A percentile compares a stretch with the other conserved stretches of the same genome.
Conservation (phyloP, 2,888 invertebrate species). For the Drosophila tripunctata region DNA sequence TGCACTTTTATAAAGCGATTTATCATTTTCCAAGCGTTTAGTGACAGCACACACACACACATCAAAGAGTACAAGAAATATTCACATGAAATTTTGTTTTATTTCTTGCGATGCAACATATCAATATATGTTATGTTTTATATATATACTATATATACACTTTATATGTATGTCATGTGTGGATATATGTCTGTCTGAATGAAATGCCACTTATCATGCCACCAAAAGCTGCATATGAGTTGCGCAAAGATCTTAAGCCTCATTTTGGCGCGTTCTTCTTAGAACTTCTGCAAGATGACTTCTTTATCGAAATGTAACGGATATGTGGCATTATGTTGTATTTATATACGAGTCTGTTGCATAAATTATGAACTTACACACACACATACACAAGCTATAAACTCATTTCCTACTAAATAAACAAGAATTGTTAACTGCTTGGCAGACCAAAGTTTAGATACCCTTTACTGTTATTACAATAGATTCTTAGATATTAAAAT, state of each 20-base stretch:
- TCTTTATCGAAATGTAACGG: conserved; percentile 50
- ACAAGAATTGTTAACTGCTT: neutral
- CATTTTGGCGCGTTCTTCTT: conserved; percentile 65
- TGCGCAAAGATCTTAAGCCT: conserved; percentile 67
- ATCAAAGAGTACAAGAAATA: conserved; percentile 19
- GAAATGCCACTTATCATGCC: conserved; percentile 69
- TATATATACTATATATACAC: conserved; percentile 13
- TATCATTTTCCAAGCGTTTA: conserved; percentile 77
- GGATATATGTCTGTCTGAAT: conserved; percentile 54
- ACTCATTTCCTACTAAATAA: neutral
- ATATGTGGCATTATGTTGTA: conserved; percentile 61
- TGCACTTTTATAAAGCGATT: conserved; percentile 82
- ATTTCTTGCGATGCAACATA: conserved; percentile 17
- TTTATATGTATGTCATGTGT: neutral
- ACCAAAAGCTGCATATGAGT: conserved; percentile 52
- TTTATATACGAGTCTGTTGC: neutral
- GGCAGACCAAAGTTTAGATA: neutral
- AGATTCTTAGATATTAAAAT: neutral
- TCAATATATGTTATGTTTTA: conserved; percentile 19
- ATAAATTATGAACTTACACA: neutral
- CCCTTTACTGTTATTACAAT: neutral
- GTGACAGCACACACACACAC: conserved; percentile 65
- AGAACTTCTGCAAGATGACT: conserved; percentile 18
- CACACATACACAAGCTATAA: too few relatives aligned
- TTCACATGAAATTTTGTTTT: conserved; percentile 28